Evolutionary conservation across 2,888 invertebrate genomes (phyloP), one percentile per base, ranked within the genome.

Genomic region (Bugula neritina): DNA sequence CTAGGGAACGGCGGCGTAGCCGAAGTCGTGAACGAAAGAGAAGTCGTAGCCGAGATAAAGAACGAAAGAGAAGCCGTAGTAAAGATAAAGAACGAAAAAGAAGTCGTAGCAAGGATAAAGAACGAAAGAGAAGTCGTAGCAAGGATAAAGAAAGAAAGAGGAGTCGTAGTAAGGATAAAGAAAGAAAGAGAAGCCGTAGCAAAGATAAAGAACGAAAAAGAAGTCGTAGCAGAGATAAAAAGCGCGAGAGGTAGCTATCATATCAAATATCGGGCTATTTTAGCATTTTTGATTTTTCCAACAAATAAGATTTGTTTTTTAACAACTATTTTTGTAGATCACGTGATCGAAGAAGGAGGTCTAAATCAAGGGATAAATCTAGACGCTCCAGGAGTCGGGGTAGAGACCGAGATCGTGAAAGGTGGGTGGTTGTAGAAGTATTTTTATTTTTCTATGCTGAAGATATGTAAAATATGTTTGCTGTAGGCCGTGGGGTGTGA

Each of bases 321-420:
- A n/a, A n/a, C n/a, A n/a, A n/a, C n/a, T n/a, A n/a, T n/a, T n/a
- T n/a, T n/a, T n/a, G n/a, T n/a, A n/a, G n/a, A n/a, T n/a, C n/a
- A n/a, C n/a, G 52, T 2, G 70, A 54, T 43, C 43, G 69, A 1
- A 71, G 74, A 35, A 75, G 76, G 71, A 73, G 77, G 52, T 78
- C 77, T 58, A 75, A 79, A 63, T 79, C 79, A 69, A 74, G 77
- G 52, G 78, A 79, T 10, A 74, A 77, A 54, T 74, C 76, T 0
- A 82, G 89, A 3, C 87, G 77, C 31, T 78, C 78, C 54, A 77
- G 77, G 27, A 70, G 70, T 52, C 10, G 70, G 52, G 70, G 43
- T 55, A 55, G 55, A 55, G 55, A 55, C 63, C 5, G 43, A 43
- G 43, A 43, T 43, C 5, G 43, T 10, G 43, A n/a, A n/a, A n/a